Base-by-base conservation (phyloP, 2,888 invertebrate genomes). In the Unio delphinus region DNA sequence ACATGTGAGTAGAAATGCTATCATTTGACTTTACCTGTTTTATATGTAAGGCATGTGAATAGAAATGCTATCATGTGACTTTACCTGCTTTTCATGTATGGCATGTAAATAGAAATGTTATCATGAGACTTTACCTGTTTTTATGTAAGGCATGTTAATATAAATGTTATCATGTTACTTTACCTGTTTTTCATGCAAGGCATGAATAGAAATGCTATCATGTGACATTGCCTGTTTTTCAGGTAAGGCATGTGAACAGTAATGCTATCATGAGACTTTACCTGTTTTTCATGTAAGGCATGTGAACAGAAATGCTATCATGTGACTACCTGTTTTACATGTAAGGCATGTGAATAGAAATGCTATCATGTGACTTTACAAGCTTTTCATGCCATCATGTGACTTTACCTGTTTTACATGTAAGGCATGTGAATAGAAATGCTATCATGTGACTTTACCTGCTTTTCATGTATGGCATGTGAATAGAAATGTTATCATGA, bases 181-280 rank as follows among this genome's bases (percentile, higher is more conserved):
- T 71, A 88, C 89, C 87, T 88, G 88, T 80, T 88, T 88, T 57
- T 88, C 88, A 79, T 88, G 88, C 34, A 87, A 80, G 63, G 83
- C 30, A 34, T 34, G 30, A 28, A 28, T 28, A 28, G 28, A 28
- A 28, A 28, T 28, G 23, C 23, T 23, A 23, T 23, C 23, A 23
- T 23, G 28, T 28, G 28, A 28, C 28, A 28, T 65, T 71, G 88
- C 89, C 87, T 88, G 88, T 80, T 88, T 88, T 57, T 88, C 88
- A 28, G 2, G 28, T 28, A 28, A 28, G 28, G 28, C 28, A 28
- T 34, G 34, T 34, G 34, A 34, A 34, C 6, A 34, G 6, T 5
- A 34, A 23, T 23, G 23, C 23, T 23, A 23, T 23, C 23, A 34
- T 34, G 34, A 5, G 6, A 5, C 34, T 1, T 65, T 71, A 88